phyloP scores from a whole-genome alignment of 2,113 vertebrate genomes.

The Anser brachyrhynchus region DNA sequence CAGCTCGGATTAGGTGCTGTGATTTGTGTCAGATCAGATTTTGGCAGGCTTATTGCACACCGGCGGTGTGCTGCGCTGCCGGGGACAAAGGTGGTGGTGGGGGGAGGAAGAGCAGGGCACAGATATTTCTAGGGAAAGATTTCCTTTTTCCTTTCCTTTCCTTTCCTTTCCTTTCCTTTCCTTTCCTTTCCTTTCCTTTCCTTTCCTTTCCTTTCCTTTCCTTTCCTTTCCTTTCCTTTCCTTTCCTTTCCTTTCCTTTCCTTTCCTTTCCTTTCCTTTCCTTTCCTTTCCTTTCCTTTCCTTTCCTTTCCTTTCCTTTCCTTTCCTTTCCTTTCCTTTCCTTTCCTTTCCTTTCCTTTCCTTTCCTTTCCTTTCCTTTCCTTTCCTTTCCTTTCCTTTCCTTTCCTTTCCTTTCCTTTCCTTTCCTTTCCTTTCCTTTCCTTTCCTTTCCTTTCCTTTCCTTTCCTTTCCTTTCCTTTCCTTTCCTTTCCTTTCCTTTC shows the following conservation, averaged over 20 bases:
- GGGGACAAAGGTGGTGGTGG: neutral
- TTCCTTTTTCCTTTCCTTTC: too few relatives aligned
- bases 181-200: rapidly evolving
- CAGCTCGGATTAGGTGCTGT: slow-evolving; percentile 19
- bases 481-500: too few relatives aligned
- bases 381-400: too few relatives aligned
- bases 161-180: rapidly evolving
- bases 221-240: neutral
- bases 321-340: neutral
- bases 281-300: rapidly evolving
- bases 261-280: rapidly evolving
- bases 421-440: neutral
- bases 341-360: neutral
- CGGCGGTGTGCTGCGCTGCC: neutral
- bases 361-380: too few relatives aligned
- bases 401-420: too few relatives aligned
- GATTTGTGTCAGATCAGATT: slow-evolving; percentile 37
- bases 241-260: too few relatives aligned
- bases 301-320: neutral
- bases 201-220: neutral
- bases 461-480: too few relatives aligned
- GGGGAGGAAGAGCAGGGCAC: neutral
- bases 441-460: neutral
- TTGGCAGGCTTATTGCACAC: slow-evolving; percentile 33
- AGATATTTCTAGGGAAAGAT: neutral